Evolutionary conservation across 2,888 invertebrate species (phyloP), one percentile per base, ranked within the genome.

Genomic region (Latrodectus elegans): DNA sequence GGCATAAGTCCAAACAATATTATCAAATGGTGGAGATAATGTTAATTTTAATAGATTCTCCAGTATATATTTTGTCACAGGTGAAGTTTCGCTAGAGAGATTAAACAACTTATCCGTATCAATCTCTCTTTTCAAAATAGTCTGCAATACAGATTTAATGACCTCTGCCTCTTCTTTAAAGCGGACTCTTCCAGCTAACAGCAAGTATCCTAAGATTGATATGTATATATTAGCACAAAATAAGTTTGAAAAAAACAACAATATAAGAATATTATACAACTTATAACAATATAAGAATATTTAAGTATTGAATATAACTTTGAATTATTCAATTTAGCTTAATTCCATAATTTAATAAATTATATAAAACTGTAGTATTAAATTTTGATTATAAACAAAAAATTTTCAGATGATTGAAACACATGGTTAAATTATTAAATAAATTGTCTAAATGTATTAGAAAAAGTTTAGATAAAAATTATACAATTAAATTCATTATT

Each of bases 1-100:
- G 91, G 96, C 96, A 90, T 94, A 95, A 0, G 99, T 99, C 97
- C 99, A 98, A 0, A 99, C 98, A 26, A 99, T 94, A 91, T 97
- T 96, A 8, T 94, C 93, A 91, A 96, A 96, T 55, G 93, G 94
- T 51, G 68, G 26, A 9, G 78, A 76, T 12, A 89, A 55, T 17
- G 11, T 14, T n/a, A 49, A n/a, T n/a, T 51, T 8, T 9, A 88
- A 4, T 4, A 70, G 60, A 49, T 67, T 71, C 26, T 72, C n/a
- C 4, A 89, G 71, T 60, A 87, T 64, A 51, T 77, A 26, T 68
- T 67, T 78, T 12, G 84, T 83, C 26, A 26, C 60, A n/a, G 6
- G 12, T 14, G 86, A 68, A 4, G 81, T 73, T 4, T 60, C n/a
- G 1, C 79, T 68, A 68, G 60, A n/a, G 10, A 72, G 65, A 76